phyloP scores from a whole-genome alignment of 2,113 vertebrate genomes.

The Vicugna pacos region DNA sequence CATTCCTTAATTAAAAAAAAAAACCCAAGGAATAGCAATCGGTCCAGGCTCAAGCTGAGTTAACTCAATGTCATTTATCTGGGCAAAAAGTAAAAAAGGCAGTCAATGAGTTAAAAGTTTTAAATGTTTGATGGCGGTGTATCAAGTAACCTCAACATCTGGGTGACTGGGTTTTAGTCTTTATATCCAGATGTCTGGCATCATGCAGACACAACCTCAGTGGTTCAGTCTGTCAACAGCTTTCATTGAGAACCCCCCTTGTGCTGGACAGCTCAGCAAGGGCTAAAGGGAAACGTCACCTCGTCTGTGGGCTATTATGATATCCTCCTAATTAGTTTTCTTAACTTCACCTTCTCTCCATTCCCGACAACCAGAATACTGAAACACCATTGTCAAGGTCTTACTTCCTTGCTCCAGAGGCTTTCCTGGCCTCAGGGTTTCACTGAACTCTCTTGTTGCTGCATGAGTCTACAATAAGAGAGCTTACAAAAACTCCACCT shows the following conservation, averaged over 20 bases:
- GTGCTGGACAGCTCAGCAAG: background rate
- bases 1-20: background rate
- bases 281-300: background rate
- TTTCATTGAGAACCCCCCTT: background rate
- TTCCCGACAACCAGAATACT: background rate
- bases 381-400: conserved; percentile 12
- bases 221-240: conserved; percentile 42
- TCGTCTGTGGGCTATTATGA: background rate
- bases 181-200: conserved; percentile 58
- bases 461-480: background rate
- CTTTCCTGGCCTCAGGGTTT: background rate
- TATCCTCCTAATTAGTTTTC: conserved; percentile 22
- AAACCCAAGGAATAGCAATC: background rate
- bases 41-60: background rate
- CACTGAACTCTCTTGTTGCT: background rate
- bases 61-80: background rate
- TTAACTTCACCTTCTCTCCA: background rate
- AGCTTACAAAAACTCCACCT: background rate
- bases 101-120: conserved; percentile 22
- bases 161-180: conserved; percentile 2
- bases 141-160: conserved; percentile 56
- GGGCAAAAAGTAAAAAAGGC: background rate
- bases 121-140: conserved; percentile 11
- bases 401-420: background rate
- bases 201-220: conserved; percentile 28